Percentiles rank a stretch among this genome's conserved stretches.
Evolutionary conservation across 2,113 vertebrate genomes (phyloP).

Genomic region (Halcyon malimbica): DNA sequence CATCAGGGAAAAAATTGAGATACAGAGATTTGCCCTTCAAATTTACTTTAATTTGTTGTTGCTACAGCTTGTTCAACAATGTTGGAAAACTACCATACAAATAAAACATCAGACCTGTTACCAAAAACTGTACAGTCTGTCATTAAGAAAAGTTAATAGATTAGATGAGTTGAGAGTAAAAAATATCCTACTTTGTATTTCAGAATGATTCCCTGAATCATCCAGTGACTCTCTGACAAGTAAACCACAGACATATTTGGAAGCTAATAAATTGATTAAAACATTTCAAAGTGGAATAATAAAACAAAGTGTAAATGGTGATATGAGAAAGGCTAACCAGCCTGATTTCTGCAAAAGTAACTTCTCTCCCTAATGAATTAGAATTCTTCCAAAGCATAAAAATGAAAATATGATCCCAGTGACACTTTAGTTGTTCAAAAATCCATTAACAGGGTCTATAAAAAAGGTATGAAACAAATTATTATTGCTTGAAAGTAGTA

Average conservation of each 20-base stretch:
- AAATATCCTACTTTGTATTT: background rate
- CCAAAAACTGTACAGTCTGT: background rate
- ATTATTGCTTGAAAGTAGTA: background rate
- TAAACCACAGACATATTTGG: background rate
- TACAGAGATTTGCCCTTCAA: background rate
- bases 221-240: background rate
- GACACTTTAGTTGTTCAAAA: background rate
- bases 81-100: background rate
- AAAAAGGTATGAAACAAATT: background rate
- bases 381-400: background rate
- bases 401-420: background rate
- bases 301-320: background rate
- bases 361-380: background rate
- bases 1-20: background rate
- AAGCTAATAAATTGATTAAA: background rate
- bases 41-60: slow-evolving; percentile 8
- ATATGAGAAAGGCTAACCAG: background rate
- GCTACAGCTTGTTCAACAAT: background rate
- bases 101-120: background rate
- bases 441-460: background rate
- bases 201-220: background rate
- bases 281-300: background rate
- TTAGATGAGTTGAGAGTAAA: background rate
- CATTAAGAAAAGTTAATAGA: background rate
- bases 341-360: background rate